Evolutionary conservation across 2,888 invertebrate genomes (phyloP).

Genomic region (Chymomyza amoena): DNA sequence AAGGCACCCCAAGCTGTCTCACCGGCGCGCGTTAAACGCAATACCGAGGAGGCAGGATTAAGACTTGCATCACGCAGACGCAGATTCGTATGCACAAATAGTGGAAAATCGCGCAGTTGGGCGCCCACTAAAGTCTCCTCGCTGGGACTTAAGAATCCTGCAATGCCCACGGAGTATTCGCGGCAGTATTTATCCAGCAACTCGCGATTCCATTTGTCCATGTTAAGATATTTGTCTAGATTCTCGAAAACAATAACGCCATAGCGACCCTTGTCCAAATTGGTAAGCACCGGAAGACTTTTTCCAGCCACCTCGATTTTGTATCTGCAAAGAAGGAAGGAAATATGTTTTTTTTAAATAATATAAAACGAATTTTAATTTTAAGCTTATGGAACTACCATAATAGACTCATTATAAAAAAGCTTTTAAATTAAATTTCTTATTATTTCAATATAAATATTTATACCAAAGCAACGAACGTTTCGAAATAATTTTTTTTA

Average conservation of each 20-base stretch:
- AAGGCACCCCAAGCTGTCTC: constrained; percentile 93
- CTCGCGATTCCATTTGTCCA: constrained; percentile 99
- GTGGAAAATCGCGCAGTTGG: constrained; percentile 92
- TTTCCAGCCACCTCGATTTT: constrained; percentile 96
- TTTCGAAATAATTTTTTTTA: neutral
- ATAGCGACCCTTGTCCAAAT: constrained; percentile 96
- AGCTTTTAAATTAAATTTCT: no score
- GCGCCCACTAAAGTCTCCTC: constrained; percentile 93
- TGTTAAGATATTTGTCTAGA: constrained; percentile 95
- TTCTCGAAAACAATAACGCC: constrained; percentile 98
- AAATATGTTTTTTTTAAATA: neutral
- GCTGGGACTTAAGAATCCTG: constrained; percentile 93
- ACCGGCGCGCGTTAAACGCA: constrained; percentile 91
- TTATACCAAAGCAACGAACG: no score
- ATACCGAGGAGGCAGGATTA: constrained; percentile 90
- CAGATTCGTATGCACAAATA: constrained; percentile 93
- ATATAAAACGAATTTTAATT: no score
- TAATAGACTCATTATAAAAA: no score
- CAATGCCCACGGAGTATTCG: constrained; percentile 95
- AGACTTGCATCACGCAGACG: constrained; percentile 91
- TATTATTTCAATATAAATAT: neutral
- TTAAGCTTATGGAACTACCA: no score
- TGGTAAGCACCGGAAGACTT: constrained; percentile 94
- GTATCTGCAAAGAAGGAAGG: constrained; percentile 83
- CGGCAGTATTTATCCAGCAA: constrained; percentile 97